Conservation (phyloP, 2,113 vertebrate species). For the human region DNA sequence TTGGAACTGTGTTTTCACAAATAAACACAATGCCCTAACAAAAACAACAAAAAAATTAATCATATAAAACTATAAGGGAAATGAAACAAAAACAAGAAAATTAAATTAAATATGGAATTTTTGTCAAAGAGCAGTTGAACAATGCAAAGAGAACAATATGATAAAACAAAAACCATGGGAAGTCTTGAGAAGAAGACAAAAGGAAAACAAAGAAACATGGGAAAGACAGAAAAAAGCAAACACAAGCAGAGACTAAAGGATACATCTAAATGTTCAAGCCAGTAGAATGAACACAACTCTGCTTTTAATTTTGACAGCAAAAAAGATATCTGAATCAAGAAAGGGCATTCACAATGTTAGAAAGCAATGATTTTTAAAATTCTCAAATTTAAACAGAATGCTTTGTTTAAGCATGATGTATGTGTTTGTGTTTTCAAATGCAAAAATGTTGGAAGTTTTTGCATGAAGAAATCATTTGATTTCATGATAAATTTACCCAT, state of each 20-base stretch:
- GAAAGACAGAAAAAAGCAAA: not conserved
- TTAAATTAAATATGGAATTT: constrained; percentile 50
- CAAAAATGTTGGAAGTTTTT: not conserved
- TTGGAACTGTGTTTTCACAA: not conserved
- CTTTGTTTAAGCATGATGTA: not conserved
- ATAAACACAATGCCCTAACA: not conserved
- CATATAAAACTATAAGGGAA: constrained; percentile 1
- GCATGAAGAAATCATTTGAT: not conserved
- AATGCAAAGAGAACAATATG: constrained; percentile 48
- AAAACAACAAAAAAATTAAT: not conserved
- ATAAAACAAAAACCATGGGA: constrained; percentile 39
- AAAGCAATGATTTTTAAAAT: constrained; percentile 30
- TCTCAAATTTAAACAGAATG: not conserved
- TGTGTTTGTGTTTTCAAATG: not conserved
- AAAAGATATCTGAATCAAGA: not conserved
- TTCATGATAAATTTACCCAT: not conserved
- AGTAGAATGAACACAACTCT: not conserved
- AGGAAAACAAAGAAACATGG: constrained; percentile 43
- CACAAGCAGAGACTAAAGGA: not conserved
- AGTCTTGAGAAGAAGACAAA: constrained; percentile 49
- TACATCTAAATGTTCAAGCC: not conserved
- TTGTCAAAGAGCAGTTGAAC: constrained; percentile 10
- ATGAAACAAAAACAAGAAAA: constrained; percentile 38
- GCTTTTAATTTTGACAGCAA: constrained; percentile 25
- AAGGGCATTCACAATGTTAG: not conserved